Percentiles rank a stretch among this genome's conserved stretches.
These are phyloP conservation scores for Campylomormyrus numenius DNA, from an alignment of 2,113 vertebrate genomes.

Conservation along the genomic window DNA sequence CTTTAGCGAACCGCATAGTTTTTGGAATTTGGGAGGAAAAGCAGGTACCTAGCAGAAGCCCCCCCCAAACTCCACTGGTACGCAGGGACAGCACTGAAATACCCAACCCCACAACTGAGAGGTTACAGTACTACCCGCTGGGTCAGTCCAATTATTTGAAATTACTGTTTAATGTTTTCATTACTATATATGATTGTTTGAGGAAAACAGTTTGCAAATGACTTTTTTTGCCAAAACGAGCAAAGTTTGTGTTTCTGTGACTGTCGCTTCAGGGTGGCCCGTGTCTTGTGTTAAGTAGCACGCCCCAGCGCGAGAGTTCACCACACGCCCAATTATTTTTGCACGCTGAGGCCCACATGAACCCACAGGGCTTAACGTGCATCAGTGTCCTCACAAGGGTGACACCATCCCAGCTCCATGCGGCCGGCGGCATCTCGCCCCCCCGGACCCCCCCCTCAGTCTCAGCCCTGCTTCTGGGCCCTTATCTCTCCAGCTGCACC, in stretches of 20 bases:
- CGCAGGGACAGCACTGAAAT: neutral
- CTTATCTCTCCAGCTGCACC: slow-evolving; percentile 15
- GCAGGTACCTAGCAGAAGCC: neutral
- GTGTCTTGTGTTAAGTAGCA: neutral
- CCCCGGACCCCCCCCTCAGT: neutral
- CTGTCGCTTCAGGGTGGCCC: neutral
- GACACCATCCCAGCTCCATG: neutral
- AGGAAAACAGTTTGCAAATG: neutral
- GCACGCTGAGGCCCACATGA: neutral
- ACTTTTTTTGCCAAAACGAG: neutral
- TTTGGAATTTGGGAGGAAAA: neutral
- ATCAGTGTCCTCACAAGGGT: neutral
- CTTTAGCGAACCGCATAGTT: neutral
- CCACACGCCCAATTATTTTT: neutral
- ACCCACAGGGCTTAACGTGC: neutral
- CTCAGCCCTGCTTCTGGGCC: neutral
- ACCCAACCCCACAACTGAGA: neutral
- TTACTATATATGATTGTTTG: neutral
- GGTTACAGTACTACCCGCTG: neutral
- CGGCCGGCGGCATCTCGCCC: neutral
- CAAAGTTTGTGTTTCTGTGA: neutral
- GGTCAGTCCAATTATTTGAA: neutral
- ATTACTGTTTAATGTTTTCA: neutral
- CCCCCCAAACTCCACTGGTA: neutral
- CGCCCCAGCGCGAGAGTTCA: neutral